Evolutionary conservation across 2,888 invertebrate species (phyloP).

Genomic region (Monoplex corrugatus): DNA sequence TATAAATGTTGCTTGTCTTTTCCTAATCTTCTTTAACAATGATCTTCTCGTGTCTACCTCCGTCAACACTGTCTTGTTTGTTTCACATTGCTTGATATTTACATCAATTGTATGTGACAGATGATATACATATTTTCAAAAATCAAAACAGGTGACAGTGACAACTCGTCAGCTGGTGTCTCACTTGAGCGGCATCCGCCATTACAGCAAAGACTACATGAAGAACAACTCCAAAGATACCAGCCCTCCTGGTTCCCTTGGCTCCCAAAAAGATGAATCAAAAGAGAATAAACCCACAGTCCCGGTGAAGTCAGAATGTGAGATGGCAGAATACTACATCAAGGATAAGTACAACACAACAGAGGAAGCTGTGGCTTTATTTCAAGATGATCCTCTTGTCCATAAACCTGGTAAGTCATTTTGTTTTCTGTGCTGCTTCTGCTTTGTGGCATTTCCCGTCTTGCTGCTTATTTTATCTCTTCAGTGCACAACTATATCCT

Average conservation of each 20-base stretch:
- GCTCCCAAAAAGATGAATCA: neutral
- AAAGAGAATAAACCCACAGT: too few species aligned
- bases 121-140: too few species aligned
- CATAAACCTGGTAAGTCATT: slow-evolving; percentile 83
- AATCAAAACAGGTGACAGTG: slow-evolving; percentile 81
- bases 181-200: slow-evolving; percentile 84
- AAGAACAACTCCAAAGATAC: slow-evolving; percentile 49
- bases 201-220: slow-evolving; percentile 81
- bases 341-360: slow-evolving; percentile 80
- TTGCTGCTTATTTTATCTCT: too few species aligned
- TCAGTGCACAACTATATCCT: too few species aligned
- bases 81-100: too few species aligned
- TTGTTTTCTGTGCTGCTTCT: too few species aligned
- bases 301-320: slow-evolving; percentile 4
- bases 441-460: too few species aligned
- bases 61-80: too few species aligned
- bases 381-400: slow-evolving; percentile 84
- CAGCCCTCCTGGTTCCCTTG: neutral
- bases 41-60: too few species aligned
- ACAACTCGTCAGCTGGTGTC: slow-evolving; percentile 84
- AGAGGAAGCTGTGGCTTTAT: slow-evolving; percentile 82
- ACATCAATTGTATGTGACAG: too few species aligned
- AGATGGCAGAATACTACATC: slow-evolving; percentile 56
- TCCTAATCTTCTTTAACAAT: too few species aligned
- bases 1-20: too few species aligned